Conservation (phyloP, 2,888 invertebrate species). For the Teleogryllus oceanicus region DNA sequence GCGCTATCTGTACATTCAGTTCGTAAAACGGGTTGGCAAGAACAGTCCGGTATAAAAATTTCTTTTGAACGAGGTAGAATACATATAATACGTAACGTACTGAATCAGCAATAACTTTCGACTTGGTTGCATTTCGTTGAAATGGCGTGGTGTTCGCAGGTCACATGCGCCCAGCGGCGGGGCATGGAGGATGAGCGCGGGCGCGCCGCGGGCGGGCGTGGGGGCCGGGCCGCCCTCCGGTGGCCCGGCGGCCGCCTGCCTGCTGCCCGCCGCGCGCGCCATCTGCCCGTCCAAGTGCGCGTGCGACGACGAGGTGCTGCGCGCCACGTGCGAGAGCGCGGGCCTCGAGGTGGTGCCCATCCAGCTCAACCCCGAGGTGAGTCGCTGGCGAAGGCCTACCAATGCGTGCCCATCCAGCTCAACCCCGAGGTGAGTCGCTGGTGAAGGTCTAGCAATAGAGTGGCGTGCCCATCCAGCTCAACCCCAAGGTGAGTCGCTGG, state of each 20-base stretch:
- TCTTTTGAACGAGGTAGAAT: no score
- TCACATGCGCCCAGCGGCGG: background rate
- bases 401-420: no score
- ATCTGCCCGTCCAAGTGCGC: constrained; percentile 77
- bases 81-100: no score
- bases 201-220: background rate
- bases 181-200: constrained; percentile 6
- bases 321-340: constrained; percentile 73
- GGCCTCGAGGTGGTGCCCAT: constrained; percentile 82
- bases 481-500: constrained; percentile 72
- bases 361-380: constrained; percentile 82
- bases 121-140: no score
- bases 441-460: no score
- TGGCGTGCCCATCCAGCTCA: constrained; percentile 77
- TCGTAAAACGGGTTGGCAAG: no score
- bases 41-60: no score
- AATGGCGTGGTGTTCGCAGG: background rate
- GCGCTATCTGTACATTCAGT: no score
- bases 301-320: constrained; percentile 74
- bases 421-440: no score
- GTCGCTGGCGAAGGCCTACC: constrained; percentile 47
- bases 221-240: constrained; percentile 35
- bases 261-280: constrained; percentile 52
- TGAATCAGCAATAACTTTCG: no score
- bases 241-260: constrained; percentile 45